phyloP scores from a whole-genome alignment of 2,797 vertebrate genomes.

The Xenopus petersii region DNA sequence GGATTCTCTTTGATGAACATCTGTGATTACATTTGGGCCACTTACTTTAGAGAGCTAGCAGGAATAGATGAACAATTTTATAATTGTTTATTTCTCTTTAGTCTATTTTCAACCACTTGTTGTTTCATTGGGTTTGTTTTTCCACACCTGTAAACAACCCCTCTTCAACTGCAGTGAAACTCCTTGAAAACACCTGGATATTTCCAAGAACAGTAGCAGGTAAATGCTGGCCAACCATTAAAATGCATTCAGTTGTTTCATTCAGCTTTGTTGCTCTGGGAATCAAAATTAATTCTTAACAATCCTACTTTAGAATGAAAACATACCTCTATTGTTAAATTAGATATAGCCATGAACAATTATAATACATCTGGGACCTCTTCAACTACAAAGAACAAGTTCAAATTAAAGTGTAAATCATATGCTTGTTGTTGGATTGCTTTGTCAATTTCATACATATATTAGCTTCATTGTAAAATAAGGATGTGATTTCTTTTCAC shows the following conservation, averaged over 20 bases:
- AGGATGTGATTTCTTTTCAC: conserved; percentile 60
- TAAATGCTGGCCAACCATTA: conserved; percentile 33
- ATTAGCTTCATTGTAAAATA: conserved; percentile 59
- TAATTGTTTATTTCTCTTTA: too few relatives aligned
- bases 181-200: conserved; percentile 25
- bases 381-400: conserved; percentile 51
- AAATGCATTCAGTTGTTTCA: conserved; percentile 22
- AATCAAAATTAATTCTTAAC: conserved; percentile 54
- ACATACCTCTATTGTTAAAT: conserved; percentile 52
- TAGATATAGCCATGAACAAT: conserved; percentile 52
- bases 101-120: too few relatives aligned
- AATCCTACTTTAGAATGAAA: conserved; percentile 36
- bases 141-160: too few relatives aligned
- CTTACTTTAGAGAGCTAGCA: too few relatives aligned
- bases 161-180: not conserved
- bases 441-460: conserved; percentile 59
- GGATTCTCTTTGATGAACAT: too few relatives aligned
- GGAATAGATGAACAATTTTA: too few relatives aligned
- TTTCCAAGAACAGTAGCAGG: not conserved
- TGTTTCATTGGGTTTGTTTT: too few relatives aligned
- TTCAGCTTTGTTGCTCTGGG: conserved; percentile 44
- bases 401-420: conserved; percentile 58
- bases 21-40: too few relatives aligned
- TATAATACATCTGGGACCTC: conserved; percentile 49
- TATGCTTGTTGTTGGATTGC: conserved; percentile 54